phyloP scores from a whole-genome alignment of 1,140 invertebrate genomes.

The Pseudomyrmex concolor region DNA sequence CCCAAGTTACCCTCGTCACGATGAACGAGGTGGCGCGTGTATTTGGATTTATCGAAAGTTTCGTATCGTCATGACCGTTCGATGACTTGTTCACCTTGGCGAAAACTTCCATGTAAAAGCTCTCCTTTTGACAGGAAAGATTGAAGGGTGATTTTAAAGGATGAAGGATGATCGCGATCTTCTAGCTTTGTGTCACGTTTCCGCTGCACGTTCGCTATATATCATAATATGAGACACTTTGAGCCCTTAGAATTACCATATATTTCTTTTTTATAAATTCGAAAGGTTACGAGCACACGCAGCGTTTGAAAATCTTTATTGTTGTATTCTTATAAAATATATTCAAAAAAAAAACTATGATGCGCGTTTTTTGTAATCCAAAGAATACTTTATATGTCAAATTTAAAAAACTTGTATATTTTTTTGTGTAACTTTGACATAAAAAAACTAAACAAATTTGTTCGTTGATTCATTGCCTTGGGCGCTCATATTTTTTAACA shows the following conservation, averaged over 20 bases:
- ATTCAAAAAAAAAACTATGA: neutral
- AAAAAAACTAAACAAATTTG: too few species aligned
- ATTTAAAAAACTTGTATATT: slow-evolving; percentile 1
- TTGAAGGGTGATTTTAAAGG: slow-evolving; percentile 54
- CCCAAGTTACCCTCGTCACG: slow-evolving; percentile 14
- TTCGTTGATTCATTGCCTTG: too few species aligned
- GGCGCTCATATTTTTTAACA: too few species aligned
- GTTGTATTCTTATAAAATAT: slow-evolving; percentile 15
- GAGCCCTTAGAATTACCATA: slow-evolving; percentile 24
- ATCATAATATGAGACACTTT: slow-evolving; percentile 22
- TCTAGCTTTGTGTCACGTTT: slow-evolving; percentile 21
- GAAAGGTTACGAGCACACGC: neutral
- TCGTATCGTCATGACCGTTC: slow-evolving; percentile 29
- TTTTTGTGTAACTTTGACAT: neutral
- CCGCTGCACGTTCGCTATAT: slow-evolving; percentile 14
- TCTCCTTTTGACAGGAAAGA: slow-evolving; percentile 36
- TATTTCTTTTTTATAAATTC: slow-evolving; percentile 12
- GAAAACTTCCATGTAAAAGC: slow-evolving; percentile 4
- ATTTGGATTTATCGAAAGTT: slow-evolving; percentile 35
- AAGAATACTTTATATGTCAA: neutral
- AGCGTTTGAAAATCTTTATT: neutral
- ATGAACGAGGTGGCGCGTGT: neutral
- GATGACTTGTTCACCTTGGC: slow-evolving; percentile 32
- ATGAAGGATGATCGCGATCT: slow-evolving; percentile 47
- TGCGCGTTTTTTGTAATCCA: neutral